phyloP scores from a whole-genome alignment of 1,140 invertebrate genomes.

The Zaprionus ghesquierei region DNA sequence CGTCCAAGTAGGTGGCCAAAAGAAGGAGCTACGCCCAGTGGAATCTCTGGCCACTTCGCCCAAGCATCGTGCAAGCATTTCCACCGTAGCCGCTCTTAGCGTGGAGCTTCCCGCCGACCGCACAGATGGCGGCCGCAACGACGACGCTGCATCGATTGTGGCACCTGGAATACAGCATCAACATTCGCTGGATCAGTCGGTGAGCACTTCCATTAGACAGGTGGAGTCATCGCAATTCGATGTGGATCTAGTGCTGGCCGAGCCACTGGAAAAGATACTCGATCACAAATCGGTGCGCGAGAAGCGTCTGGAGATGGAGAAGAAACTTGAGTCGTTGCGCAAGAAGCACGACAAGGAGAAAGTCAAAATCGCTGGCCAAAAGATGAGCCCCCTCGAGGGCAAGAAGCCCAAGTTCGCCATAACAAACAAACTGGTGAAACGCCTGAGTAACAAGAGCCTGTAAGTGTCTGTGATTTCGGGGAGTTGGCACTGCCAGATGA shows the following conservation, averaged over 20 bases:
- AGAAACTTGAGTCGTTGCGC: slow-evolving; percentile 91
- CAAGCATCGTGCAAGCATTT: slow-evolving; percentile 82
- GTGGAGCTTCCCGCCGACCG: slow-evolving; percentile 62
- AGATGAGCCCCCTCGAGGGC: slow-evolving; percentile 84
- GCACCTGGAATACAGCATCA: slow-evolving; percentile 71
- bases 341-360: slow-evolving; percentile 95
- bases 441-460: slow-evolving; percentile 92
- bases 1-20: slow-evolving; percentile 82
- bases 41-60: slow-evolving; percentile 81
- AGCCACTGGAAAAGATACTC: slow-evolving; percentile 91
- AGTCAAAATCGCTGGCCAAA: slow-evolving; percentile 85
- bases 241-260: slow-evolving; percentile 87
- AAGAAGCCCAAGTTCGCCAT: slow-evolving; percentile 89
- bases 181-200: slow-evolving; percentile 73
- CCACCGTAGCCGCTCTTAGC: slow-evolving; percentile 68
- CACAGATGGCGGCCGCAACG: slow-evolving; percentile 47
- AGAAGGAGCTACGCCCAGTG: slow-evolving; percentile 76
- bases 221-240: slow-evolving; percentile 81
- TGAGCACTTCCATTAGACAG: slow-evolving; percentile 69
- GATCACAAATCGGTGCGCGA: slow-evolving; percentile 92
- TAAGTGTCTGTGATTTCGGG: slow-evolving; percentile 83
- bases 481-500: slow-evolving; percentile 55
- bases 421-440: slow-evolving; percentile 89
- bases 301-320: slow-evolving; percentile 91
- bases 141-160: slow-evolving; percentile 42